These are phyloP conservation scores for Tenthredo scrophulariae DNA, from an alignment of 2,888 invertebrate genomes.

Conservation along the genomic window DNA sequence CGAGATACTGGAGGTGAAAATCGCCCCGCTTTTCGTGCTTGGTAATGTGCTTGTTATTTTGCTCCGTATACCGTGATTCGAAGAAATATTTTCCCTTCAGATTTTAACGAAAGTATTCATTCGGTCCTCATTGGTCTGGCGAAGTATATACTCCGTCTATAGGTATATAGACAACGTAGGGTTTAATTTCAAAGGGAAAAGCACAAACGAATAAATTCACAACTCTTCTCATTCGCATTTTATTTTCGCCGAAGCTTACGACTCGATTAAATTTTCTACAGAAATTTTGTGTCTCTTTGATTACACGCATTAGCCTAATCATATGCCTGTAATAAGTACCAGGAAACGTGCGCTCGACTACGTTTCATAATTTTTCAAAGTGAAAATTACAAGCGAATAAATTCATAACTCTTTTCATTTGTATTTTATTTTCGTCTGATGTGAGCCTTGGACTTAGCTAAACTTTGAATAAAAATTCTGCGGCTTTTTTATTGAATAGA, in stretches of 20 bases:
- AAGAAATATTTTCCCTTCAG: not conserved
- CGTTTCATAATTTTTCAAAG: not conserved
- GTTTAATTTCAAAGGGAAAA: slow-evolving; percentile 21
- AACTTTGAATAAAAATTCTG: not conserved
- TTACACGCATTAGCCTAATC: not conserved
- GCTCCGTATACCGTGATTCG: slow-evolving; percentile 13
- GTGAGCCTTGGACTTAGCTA: not conserved
- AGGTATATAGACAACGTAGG: not conserved
- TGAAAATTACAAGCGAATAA: not conserved
- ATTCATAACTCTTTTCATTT: slow-evolving; percentile 13
- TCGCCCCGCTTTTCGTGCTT: not conserved
- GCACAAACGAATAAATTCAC: slow-evolving; percentile 15
- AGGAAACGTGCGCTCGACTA: not conserved
- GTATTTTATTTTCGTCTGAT: not conserved
- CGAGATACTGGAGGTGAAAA: slow-evolving; percentile 16
- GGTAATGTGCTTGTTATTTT: slow-evolving; percentile 10
- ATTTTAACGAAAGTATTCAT: slow-evolving; percentile 22
- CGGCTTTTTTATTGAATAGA: not conserved
- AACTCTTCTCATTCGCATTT: slow-evolving; percentile 12
- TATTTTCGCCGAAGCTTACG: not conserved
- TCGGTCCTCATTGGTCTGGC: not conserved
- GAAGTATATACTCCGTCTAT: not conserved
- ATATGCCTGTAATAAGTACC: not conserved
- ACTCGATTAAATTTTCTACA: not conserved
- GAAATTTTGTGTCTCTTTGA: slow-evolving; percentile 1